phyloP scores from a whole-genome alignment of 1,140 invertebrate genomes.

The Chymomyza costata region DNA sequence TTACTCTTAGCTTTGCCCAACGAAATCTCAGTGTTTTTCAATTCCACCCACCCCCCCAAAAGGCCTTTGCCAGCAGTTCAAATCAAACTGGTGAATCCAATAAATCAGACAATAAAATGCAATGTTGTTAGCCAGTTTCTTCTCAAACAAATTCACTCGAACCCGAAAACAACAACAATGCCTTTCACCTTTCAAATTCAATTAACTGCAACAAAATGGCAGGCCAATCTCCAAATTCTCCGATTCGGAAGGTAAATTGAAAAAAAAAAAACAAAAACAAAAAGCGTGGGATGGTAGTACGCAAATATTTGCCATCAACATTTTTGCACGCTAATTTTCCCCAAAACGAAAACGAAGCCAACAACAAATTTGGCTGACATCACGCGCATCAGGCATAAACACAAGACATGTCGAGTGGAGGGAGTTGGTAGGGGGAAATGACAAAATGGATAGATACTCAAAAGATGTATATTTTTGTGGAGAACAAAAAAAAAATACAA shows the following conservation, averaged over 20 bases:
- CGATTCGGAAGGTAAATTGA: conserved; percentile 65
- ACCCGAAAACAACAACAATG: conserved; percentile 9
- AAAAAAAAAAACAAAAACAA: too few species aligned
- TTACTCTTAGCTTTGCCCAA: too few species aligned
- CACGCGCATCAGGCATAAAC: conserved; percentile 65
- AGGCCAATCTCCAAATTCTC: conserved; percentile 66
- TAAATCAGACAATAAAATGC: conserved; percentile 64
- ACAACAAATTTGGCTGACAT: conserved; percentile 66
- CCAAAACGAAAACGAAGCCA: conserved; percentile 17
- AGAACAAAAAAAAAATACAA: conserved; percentile 48
- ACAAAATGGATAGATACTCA: conserved; percentile 42
- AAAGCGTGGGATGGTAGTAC: conserved; percentile 55
- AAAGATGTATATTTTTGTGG: conserved; percentile 33
- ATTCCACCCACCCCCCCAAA: too few species aligned
- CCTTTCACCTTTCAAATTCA: conserved; percentile 72
- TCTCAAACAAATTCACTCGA: conserved; percentile 19
- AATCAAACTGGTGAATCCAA: too few species aligned
- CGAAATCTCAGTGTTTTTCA: too few species aligned
- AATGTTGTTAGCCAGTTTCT: conserved; percentile 49
- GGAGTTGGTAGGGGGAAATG: neutral
- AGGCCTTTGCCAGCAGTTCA: too few species aligned
- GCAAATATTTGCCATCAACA: conserved; percentile 71
- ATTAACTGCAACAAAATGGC: conserved; percentile 66
- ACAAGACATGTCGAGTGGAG: too few species aligned
- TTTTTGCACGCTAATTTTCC: conserved; percentile 70